phyloP scores from a whole-genome alignment of 2,797 vertebrate species.

The Florisuga fusca region DNA sequence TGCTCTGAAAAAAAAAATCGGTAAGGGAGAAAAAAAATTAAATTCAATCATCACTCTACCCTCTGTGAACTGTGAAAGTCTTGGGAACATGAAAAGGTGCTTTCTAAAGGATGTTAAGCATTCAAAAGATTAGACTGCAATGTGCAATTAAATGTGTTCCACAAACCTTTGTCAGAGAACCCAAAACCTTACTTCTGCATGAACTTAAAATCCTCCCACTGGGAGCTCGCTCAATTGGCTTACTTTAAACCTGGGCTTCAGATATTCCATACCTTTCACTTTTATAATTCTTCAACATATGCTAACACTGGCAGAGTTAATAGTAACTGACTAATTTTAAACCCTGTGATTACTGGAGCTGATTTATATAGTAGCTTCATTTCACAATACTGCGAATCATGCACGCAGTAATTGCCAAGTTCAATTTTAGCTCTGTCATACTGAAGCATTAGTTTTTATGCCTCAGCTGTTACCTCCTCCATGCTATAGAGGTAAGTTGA shows the following conservation, averaged over 20 bases:
- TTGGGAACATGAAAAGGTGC: constrained; percentile 63
- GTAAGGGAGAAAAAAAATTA: constrained; percentile 55
- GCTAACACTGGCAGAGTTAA: constrained; percentile 76
- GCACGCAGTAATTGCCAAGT: constrained; percentile 80
- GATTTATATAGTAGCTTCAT: constrained; percentile 82
- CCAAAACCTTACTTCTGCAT: constrained; percentile 54
- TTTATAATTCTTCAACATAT: constrained; percentile 49
- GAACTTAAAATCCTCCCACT: constrained; percentile 62
- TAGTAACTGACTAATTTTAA: constrained; percentile 84
- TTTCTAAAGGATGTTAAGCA: constrained; percentile 59
- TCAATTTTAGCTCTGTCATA: constrained; percentile 84
- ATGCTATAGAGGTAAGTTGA: constrained; percentile 77
- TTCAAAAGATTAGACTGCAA: constrained; percentile 43
- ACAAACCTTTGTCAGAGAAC: constrained; percentile 52
- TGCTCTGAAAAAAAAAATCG: constrained; percentile 13
- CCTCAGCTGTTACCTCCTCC: constrained; percentile 77
- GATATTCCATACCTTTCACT: constrained; percentile 59
- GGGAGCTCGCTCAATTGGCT: constrained; percentile 57
- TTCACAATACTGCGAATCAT: constrained; percentile 75
- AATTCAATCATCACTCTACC: constrained; percentile 66
- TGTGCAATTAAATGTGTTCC: constrained; percentile 48
- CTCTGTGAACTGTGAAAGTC: constrained; percentile 67
- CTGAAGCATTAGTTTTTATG: constrained; percentile 76
- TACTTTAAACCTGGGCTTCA: constrained; percentile 64
- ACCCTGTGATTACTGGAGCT: constrained; percentile 83